Base-by-base conservation (phyloP, 2,113 vertebrate genomes). In the Oenanthe oenanthe region DNA sequence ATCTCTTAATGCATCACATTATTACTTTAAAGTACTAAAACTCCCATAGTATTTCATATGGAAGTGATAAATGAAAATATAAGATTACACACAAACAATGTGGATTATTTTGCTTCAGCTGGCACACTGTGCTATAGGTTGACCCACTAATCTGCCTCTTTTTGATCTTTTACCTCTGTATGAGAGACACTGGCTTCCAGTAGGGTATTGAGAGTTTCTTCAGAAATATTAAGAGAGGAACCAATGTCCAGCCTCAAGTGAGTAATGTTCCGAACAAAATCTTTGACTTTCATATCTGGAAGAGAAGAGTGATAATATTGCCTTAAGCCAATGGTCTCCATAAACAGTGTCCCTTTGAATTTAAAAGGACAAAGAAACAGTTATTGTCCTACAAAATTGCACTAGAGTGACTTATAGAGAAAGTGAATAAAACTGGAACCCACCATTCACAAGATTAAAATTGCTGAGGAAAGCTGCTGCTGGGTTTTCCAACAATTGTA, bases 251-350 rank as follows among this genome's bases (percentile, higher is more conserved):
- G 12, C 8, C 63, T 93, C 36, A 98, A 1, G 26, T 73, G 65
- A 82, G 95, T 95, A 61, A 71, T 7, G 38, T 97, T 98, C 85
- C 75, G 56, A 58, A 97, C 45, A 73, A 94, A 94, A 6, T 97
- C 95, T 85, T 96, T 97, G 43, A 98, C 40, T 85, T 91, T 97
- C 18, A 97, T 5, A 12, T 81, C 98, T 98, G 65, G 29, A 95
- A 94, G 38, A 56, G 10, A 56, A 74, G 26, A 53, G 13, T 3
- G 5, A 58, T 14, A 76, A 51, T 1, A 36, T 25, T 36, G 7
- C 47, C 40, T 53, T 38, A 51, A 73, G 22, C 74, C 31, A 68
- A 6, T 7, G 29, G 7, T 71, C 6, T 45, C 28, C 45, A 81
- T 12, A 42, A 51, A 12, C 1, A 58, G 2, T 17, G 31, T 12